A percentile compares a stretch with the other conserved stretches of the same genome.
Evolutionary conservation across 1,140 invertebrate species (phyloP).

Genomic region (Odontomachus brunneus): DNA sequence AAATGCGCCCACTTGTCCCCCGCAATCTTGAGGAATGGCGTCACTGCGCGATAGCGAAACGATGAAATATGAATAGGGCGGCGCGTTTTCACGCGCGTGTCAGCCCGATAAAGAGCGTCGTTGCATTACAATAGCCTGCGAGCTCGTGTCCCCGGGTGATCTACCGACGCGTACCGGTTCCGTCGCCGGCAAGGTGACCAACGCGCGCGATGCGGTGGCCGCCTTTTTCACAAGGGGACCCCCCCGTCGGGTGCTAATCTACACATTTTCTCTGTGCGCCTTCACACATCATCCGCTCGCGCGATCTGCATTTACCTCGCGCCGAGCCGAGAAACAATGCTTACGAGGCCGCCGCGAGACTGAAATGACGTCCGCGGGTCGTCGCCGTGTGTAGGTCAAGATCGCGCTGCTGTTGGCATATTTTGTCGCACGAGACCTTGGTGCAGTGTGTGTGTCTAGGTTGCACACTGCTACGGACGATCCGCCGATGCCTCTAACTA

Average conservation of each 20-base stretch:
- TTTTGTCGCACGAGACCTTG: conserved; percentile 78
- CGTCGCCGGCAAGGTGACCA: neutral
- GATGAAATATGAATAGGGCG: conserved; percentile 46
- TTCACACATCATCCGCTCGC: conserved; percentile 12
- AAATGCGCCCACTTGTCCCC: conserved; percentile 14
- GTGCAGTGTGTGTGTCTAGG: conserved; percentile 70
- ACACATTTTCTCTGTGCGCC: neutral
- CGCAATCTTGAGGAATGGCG: neutral
- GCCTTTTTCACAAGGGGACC: too few species aligned
- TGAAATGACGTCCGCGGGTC: conserved; percentile 64
- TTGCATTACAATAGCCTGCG: neutral
- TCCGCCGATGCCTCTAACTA: conserved; percentile 34
- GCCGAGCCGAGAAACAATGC: neutral
- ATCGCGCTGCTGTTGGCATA: conserved; percentile 67
- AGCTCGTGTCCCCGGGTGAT: neutral
- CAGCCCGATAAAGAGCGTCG: conserved; percentile 40
- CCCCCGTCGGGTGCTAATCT: neutral
- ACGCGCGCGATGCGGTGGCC: too few species aligned
- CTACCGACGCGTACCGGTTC: conserved; percentile 1
- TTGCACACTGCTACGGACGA: conserved; percentile 55
- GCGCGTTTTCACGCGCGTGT: conserved; percentile 23
- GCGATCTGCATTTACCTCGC: conserved; percentile 20
- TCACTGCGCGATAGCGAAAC: conserved; percentile 46
- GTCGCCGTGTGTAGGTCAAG: conserved; percentile 70
- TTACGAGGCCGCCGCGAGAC: conserved; percentile 34